Evolutionary conservation across 2,888 invertebrate species (phyloP), one percentile per base, ranked within the genome.

Genomic region (Ormia ochracea): DNA sequence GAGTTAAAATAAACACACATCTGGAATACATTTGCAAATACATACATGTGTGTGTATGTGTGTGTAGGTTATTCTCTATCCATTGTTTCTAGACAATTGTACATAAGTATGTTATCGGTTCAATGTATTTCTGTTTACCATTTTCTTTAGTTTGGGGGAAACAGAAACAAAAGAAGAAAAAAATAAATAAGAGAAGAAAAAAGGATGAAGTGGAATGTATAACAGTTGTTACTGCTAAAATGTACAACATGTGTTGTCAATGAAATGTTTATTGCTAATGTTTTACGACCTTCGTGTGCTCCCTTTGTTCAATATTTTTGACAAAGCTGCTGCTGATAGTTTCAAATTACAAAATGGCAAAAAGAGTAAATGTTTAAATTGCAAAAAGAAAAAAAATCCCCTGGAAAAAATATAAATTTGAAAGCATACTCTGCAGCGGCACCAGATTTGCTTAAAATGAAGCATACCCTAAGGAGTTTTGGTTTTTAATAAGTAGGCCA

Each of bases 181-280:
- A 41, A 26, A 56, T 31, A 4, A 9, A 31, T 9, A 4, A 2
- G 41, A 17, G 17, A 38, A 14, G 1, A 61, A 28, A 54, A 54
- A 48, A 28, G n/a, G n/a, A n/a, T n/a, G n/a, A n/a, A n/a, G n/a
- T 9, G 4, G 54, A 45, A 59, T 58, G 50, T 58, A 31, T 38
- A 56, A 65, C 50, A 65, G 41, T 77, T 77, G 70, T 66, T 59
- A 41, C 56, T 66, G 59, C 45, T 50, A 73, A 38, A 56, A 48
- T 50, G 59, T 68, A 31, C 52, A 65, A 66, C 76, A 80, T 63
- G 63, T 80, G 80, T 76, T 80, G 80, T 69, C 80, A 80, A 80
- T 80, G 68, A 63, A 73, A 80, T 68, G 72, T 80, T 76, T 80
- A 80, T 80, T 72, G 68, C 50, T 72, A 50, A 68, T 80, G 54